Base-by-base conservation (phyloP, 2,113 vertebrate genomes). In the Eptatretus burgeri region DNA sequence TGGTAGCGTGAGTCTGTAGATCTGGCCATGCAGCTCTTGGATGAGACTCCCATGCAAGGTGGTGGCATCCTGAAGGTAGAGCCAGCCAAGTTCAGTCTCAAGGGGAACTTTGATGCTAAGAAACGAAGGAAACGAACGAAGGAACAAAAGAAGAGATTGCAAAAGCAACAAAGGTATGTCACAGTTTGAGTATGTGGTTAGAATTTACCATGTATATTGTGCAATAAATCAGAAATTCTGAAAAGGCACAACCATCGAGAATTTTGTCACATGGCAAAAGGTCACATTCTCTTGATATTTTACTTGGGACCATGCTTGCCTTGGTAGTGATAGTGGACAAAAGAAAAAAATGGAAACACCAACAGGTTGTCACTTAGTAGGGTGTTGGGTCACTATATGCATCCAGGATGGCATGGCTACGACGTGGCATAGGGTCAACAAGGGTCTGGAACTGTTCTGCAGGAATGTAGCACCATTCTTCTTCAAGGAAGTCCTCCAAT, bases 81-180 rank as follows among this genome's bases (percentile, higher is more conserved):
- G 74, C 77, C 75, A 51, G 87, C 91, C 1, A 79, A 76, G 64
- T 95, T 94, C 70, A 81, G 93, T 65, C 76, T 94, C 27, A 94
- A 95, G 72, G 89, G 86, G 52, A 74, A 82, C 67, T 98, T 89
- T 13, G 89, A 94, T 49, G 82, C 85, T 71, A 85, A 76, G 71
- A 95, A 84, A 70, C 93, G 93, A 75, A 93, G 77, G 72, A 95
- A 93, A 74, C 91, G 89, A 69, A 82, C 63, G 73, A 93, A 87
- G 76, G 91, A 98, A 64, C 85, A 93, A 68, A 83, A 72, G 74
- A 95, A 95, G 76, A 91, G 76, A 66, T 41, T 93, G 52, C 82
- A 83, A 65, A 73, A 76, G 69, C 89, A 94, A 68, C 84, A 95
- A 70, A 95, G 87, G 91, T 94, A 76, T 56, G 75, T 70, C 14